A percentile compares a stretch with the other conserved stretches of the same genome.
These are phyloP conservation scores for Chauna torquata DNA, from an alignment of 2,113 vertebrate species.

Conservation along the genomic window DNA sequence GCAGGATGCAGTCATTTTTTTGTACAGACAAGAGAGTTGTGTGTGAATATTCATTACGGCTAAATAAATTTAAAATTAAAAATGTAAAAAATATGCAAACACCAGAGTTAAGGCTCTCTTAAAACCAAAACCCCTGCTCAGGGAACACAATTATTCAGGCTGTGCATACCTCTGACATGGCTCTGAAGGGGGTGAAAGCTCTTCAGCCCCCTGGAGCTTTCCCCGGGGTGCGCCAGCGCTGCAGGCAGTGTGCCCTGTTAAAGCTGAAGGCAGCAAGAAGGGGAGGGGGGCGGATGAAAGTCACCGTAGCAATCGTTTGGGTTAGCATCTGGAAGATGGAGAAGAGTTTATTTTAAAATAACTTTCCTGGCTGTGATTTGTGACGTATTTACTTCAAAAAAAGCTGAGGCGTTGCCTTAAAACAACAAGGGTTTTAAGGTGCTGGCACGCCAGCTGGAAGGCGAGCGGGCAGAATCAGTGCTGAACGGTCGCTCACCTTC, in stretches of 20 bases:
- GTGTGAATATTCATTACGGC: background rate
- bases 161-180: background rate
- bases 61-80: background rate
- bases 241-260: background rate
- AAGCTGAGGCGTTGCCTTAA: background rate
- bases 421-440: rapidly evolving
- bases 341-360: background rate
- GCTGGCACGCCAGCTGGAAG: background rate
- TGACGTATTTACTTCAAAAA: background rate
- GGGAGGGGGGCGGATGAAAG: background rate
- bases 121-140: background rate
- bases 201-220: background rate
- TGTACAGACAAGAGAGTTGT: background rate
- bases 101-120: background rate
- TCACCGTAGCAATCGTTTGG: background rate
- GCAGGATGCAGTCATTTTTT: background rate
- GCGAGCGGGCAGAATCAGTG: background rate
- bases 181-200: background rate
- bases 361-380: background rate
- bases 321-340: background rate
- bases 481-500: rapidly evolving
- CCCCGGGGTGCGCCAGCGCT: rapidly evolving
- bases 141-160: background rate
- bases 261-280: background rate
- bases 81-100: slow-evolving; percentile 49